Conservation (phyloP, 2,888 invertebrate species). For the Agrypnus murinus region DNA sequence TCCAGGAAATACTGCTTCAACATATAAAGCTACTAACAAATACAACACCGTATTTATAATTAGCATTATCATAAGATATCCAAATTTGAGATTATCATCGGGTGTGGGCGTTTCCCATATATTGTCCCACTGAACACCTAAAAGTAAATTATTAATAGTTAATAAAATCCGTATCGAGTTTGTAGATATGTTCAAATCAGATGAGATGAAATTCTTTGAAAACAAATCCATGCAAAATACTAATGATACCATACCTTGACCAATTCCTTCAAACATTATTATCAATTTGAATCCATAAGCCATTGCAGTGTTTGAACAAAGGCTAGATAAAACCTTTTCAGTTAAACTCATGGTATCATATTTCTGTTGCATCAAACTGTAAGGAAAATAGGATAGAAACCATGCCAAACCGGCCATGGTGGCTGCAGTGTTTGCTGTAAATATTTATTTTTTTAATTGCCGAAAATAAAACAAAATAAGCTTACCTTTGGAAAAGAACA, state of each 20-base stretch:
- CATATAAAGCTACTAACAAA: conserved; percentile 85
- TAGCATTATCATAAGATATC: conserved; percentile 82
- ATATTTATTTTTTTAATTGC: background rate
- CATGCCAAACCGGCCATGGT: conserved; percentile 43
- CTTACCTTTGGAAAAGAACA: conserved; percentile 85
- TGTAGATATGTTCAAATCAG: background rate
- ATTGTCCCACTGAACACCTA: conserved; percentile 78
- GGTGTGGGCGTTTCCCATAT: conserved; percentile 77
- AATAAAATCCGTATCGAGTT: background rate
- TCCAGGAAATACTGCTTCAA: conserved; percentile 91
- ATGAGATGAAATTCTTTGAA: too few relatives aligned
- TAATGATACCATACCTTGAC: conserved; percentile 73
- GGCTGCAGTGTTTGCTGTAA: conserved; percentile 40
- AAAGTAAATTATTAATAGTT: background rate
- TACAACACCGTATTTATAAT: conserved; percentile 82
- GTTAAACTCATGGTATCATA: conserved; percentile 78
- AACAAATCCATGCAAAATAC: too few relatives aligned
- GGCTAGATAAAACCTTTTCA: conserved; percentile 78
- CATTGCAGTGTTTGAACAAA: conserved; percentile 87
- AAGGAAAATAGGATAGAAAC: conserved; percentile 43
- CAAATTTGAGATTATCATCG: conserved; percentile 81
- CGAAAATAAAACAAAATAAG: background rate
- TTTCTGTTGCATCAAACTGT: conserved; percentile 75
- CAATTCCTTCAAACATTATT: conserved; percentile 82
- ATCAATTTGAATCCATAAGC: conserved; percentile 85